Evolutionary conservation across 2,113 vertebrate species (phyloP).

Genomic region (Mesitornis unicolor): DNA sequence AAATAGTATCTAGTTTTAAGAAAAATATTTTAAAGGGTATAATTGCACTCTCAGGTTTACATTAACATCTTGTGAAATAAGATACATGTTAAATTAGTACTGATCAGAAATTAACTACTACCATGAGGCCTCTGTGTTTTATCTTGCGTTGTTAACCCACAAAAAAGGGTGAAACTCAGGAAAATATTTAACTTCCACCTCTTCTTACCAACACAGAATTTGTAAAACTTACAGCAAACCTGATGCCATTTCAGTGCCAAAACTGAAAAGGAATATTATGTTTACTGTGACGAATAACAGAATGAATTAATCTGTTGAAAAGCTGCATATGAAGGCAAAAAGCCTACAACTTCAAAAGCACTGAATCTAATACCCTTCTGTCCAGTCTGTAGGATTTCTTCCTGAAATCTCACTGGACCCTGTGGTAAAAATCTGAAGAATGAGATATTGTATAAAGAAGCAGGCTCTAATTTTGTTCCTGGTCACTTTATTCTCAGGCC

Average conservation of each 20-base stretch:
- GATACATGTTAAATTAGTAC: constrained; percentile 36
- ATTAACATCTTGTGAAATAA: constrained; percentile 35
- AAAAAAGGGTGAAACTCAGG: background rate
- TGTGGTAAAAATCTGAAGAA: background rate
- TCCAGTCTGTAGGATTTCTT: background rate
- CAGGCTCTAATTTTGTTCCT: background rate
- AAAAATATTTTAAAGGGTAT: constrained; percentile 42
- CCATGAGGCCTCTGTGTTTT: background rate
- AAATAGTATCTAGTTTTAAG: constrained; percentile 38
- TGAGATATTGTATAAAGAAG: background rate
- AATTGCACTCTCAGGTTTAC: constrained; percentile 12
- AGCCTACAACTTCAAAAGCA: background rate
- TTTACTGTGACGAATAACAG: background rate
- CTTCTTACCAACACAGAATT: background rate
- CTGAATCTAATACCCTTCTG: background rate
- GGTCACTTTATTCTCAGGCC: background rate
- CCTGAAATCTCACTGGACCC: background rate
- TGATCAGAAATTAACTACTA: constrained; percentile 20
- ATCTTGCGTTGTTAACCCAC: background rate
- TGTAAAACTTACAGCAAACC: background rate
- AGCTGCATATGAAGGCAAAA: background rate
- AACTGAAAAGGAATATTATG: background rate
- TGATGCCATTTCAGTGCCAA: background rate
- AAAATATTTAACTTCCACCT: background rate
- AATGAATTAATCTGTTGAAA: background rate